These are phyloP conservation scores for Druon quercuslanigerum DNA, from an alignment of 1,140 invertebrate species.

Conservation along the genomic window DNA sequence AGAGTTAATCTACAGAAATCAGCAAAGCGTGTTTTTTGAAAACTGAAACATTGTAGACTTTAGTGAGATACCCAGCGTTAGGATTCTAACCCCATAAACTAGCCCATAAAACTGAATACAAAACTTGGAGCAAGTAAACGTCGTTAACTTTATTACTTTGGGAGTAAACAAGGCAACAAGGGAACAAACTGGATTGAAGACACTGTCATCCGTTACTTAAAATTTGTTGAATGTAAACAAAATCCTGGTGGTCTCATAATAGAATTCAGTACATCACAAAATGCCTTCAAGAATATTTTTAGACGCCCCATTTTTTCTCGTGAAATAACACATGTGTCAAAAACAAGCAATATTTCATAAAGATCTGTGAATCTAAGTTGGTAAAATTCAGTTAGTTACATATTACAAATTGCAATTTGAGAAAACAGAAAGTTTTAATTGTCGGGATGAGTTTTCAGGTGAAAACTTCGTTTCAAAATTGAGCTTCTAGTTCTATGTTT, in stretches of 20 bases:
- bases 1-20: no score
- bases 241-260: not conserved
- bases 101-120: conserved; percentile 22
- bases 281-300: not conserved
- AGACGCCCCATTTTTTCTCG: not conserved
- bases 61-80: not conserved
- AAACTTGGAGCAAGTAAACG: conserved; percentile 33
- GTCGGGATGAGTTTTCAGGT: no score
- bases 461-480: no score
- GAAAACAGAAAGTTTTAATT: no score
- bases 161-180: conserved; percentile 35
- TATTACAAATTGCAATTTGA: no score
- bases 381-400: no score
- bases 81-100: conserved; percentile 16
- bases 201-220: conserved; percentile 6
- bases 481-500: no score
- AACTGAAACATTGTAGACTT: not conserved
- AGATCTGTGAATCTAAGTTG: no score
- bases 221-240: conserved; percentile 15
- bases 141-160: conserved; percentile 36
- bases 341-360: no score
- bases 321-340: not conserved
- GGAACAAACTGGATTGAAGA: conserved; percentile 30
- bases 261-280: not conserved
- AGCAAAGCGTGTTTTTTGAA: not conserved